Percentiles rank a stretch among this genome's conserved stretches.
phyloP scores from a whole-genome alignment of 2,888 invertebrate species.

The Sarcophaga rosellei region DNA sequence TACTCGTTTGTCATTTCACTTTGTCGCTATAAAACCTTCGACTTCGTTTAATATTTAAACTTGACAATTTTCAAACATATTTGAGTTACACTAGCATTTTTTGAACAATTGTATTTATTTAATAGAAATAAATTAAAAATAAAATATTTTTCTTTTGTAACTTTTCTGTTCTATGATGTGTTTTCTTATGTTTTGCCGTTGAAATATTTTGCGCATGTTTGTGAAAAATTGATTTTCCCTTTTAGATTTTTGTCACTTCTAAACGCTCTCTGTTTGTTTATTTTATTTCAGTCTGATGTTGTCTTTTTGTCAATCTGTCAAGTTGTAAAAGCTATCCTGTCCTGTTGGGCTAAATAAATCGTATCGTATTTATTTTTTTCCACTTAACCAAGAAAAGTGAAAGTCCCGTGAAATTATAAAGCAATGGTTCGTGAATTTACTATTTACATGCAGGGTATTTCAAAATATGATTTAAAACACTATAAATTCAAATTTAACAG shows the following conservation, averaged over 20 bases:
- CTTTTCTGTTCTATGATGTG: conserved; percentile 46
- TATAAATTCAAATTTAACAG: not conserved
- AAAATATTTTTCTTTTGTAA: conserved; percentile 17
- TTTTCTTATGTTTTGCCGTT: conserved; percentile 58
- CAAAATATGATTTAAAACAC: too few species aligned
- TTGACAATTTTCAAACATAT: not conserved
- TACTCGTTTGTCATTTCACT: not conserved
- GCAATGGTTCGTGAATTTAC: not conserved
- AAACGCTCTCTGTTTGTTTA: conserved; percentile 59
- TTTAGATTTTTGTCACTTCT: conserved; percentile 42
- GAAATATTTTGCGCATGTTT: conserved; percentile 60
- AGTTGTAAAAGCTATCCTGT: not conserved
- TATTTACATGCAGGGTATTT: not conserved
- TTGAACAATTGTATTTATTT: conserved; percentile 10
- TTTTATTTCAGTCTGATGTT: conserved; percentile 18
- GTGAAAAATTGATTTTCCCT: conserved; percentile 67
- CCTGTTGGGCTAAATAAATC: not conserved
- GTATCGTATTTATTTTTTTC: not conserved
- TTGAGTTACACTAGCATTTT: not conserved
- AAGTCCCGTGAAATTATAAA: not conserved
- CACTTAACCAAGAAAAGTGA: not conserved
- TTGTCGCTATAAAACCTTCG: not conserved
- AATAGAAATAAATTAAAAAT: conserved; percentile 21
- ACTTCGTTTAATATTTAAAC: not conserved
- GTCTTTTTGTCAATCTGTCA: conserved; percentile 38